Base-by-base conservation (phyloP, 2,113 vertebrate genomes). In the Physeter macrocephalus region DNA sequence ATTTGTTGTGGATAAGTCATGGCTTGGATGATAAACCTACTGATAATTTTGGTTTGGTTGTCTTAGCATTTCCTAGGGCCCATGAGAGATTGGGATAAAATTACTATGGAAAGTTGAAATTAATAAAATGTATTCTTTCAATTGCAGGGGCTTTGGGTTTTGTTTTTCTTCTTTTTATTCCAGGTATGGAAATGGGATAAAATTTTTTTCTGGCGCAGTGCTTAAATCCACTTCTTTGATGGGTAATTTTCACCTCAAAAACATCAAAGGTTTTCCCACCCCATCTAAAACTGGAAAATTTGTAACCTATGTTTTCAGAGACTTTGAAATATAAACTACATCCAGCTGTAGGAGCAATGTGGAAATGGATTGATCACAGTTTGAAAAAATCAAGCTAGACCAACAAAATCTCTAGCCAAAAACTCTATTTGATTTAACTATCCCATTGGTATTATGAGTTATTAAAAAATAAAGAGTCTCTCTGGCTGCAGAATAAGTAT, bases 301-400 rank as follows among this genome's bases (percentile, higher is more conserved):
- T 93, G 36, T 88, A 90, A 61, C 43, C 74, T 93, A 14, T 90
- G 36, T 90, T 95, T 97, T 72, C 74, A 78, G 67, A 74, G 85
- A 75, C 36, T 87, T 95, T 90, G 78, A 82, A 86, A 89, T 75
- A 75, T 69, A 75, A 97, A 92, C 77, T 61, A 64, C 54, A 72
- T 72, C 67, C 61, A 88, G 81, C 75, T 82, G 34, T 72, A 78
- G 14, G 46, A 86, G 74, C 36, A 64, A 41, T 4, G 8, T 77
- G 90, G 80, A 54, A 96, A 97, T 91, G 69, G 85, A 90, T 54
- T 15, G 23, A 93, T 96, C 90, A 90, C 36, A 83, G 62, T 93
- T 83, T 92, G 71, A 92, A 97, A 77, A 92, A 85, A 67, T 94
- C 57, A 61, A 67, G 46, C 78, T 74, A 89, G 39, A 46, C 66